Evolutionary conservation across 64 coral and sea anemone species (phyloP), one percentile per base, ranked within the genome.

Genomic region (Porites lutea): DNA sequence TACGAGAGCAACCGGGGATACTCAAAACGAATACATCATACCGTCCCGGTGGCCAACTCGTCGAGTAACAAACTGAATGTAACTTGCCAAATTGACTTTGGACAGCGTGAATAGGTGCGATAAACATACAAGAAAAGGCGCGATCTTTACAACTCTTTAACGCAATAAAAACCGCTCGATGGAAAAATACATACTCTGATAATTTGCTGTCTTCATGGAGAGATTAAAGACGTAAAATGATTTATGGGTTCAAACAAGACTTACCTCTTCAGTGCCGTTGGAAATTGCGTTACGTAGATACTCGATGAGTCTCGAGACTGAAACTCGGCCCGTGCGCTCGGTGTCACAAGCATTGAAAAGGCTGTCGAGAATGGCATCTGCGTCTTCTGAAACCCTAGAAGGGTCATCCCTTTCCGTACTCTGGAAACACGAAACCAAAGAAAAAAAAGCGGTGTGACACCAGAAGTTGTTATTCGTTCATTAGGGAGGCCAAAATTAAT

Each of bases 301-400:
- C 61, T 94, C 92, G 77, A 97, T 97, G 50, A 97, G 88, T 57
- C 85, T 87, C 3, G 95, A 97, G 13, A 97, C 95, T 16, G 92
- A 89, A 72, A 97, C 92, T 66, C 82, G 87, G 74, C 95, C 95
- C 18, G 44, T 66, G 69, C 84, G 72, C 59, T 91, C 88, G 16
- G 71, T 79, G 79, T 97, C 95, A 78, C 95, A 97, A 21, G 82
- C 84, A 47, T 91, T 88, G 75, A 97, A 97, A 8, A 97, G 73
- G 87, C 92, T 94, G 72, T 97, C 95, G 49, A 97, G 92, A 75
- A 97, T 94, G 50, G 92, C 95, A 83, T 97, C 92, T 44, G 92
- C 95, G 78, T 97, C 92, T 44, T 97, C 95, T 18, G 75, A 94
- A 91, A 88, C 58, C 64, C 75, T 97, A 91, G 92, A 94, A 61